Evolutionary conservation across 2,113 vertebrate species (phyloP).

Genomic region (Tursiops truncatus): DNA sequence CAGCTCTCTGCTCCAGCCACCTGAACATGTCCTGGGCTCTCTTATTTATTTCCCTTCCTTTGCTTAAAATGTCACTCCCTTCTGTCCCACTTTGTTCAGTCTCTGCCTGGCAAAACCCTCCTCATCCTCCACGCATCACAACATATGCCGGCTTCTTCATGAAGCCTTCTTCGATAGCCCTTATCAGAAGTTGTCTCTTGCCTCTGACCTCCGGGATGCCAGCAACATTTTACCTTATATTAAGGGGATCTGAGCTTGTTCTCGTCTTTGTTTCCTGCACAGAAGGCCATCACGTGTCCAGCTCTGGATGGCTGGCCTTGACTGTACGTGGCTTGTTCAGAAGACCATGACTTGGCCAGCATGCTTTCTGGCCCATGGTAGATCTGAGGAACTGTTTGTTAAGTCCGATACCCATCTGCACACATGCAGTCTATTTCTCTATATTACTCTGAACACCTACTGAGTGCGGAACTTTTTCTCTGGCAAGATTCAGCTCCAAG

Average conservation of each 20-base stretch:
- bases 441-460: neutral
- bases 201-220: neutral
- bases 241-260: neutral
- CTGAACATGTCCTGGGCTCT: neutral
- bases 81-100: neutral
- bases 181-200: neutral
- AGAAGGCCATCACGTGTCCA: neutral
- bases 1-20: neutral
- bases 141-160: neutral
- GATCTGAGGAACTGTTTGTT: neutral
- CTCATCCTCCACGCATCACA: neutral
- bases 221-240: neutral
- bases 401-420: neutral
- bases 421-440: neutral
- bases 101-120: neutral
- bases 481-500: neutral
- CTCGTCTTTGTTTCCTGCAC: neutral
- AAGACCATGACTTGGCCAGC: neutral
- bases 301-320: neutral
- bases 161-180: neutral
- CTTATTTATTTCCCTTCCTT: neutral
- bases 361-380: neutral
- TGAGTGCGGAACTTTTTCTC: neutral
- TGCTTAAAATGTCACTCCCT: neutral
- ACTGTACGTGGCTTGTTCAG: neutral